phyloP scores from a whole-genome alignment of 2,797 vertebrate genomes.

The Sebastes diploproa region DNA sequence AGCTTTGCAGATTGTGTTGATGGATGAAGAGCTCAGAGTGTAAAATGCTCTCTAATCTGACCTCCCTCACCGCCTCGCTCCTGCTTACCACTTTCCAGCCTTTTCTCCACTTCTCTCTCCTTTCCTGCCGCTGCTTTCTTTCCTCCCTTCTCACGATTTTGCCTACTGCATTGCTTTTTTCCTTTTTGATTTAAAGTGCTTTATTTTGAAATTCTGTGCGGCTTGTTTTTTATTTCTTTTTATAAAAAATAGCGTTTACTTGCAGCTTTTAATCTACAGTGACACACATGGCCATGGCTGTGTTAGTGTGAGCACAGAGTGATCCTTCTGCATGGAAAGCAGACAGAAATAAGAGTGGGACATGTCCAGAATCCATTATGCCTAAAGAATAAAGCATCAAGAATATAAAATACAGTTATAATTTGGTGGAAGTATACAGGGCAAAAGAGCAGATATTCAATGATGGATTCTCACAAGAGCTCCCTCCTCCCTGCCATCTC shows the following conservation, averaged over 20 bases:
- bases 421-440: neutral
- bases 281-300: neutral
- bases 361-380: neutral
- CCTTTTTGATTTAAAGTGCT: conserved; percentile 9
- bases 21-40: conserved; percentile 69
- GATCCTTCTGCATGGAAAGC: neutral
- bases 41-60: conserved; percentile 72
- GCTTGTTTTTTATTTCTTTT: conserved; percentile 4
- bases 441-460: neutral
- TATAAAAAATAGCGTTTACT: neutral
- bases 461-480: neutral
- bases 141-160: conserved; percentile 11
- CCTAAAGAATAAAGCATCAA: neutral
- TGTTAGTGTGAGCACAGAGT: neutral
- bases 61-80: conserved; percentile 36
- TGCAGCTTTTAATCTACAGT: neutral
- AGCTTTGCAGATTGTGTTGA: conserved; percentile 73
- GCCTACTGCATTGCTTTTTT: conserved; percentile 11
- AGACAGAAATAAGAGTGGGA: neutral
- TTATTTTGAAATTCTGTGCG: conserved; percentile 9
- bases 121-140: neutral
- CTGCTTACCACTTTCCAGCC: conserved; percentile 22
- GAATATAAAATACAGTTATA: neutral
- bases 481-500: neutral
- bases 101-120: neutral